A percentile compares a stretch with the other conserved stretches of the same genome.
These are phyloP conservation scores for Sycon ciliatum DNA, from an alignment of 37 sponge, comb jelly and placozoan species.

Conservation along the genomic window DNA sequence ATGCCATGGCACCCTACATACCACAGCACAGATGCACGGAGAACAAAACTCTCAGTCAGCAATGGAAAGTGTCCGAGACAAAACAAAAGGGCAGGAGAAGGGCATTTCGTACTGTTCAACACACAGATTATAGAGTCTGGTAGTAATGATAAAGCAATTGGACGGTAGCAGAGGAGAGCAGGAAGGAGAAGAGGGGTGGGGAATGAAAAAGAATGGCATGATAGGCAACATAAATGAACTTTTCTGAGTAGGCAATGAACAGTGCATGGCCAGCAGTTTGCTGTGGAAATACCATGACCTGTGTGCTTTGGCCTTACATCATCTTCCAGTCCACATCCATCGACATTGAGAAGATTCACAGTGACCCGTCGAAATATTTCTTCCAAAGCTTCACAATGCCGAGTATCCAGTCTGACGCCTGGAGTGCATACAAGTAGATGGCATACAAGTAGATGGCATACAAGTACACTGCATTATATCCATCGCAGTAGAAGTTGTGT, in stretches of 20 bases:
- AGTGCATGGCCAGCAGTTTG: too few species aligned
- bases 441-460: too few species aligned
- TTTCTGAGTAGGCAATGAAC: too few species aligned
- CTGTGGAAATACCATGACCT: too few species aligned
- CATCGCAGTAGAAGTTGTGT: too few species aligned
- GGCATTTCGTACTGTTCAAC: too few species aligned
- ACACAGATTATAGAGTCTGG: not conserved
- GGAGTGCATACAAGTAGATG: conserved; percentile 9
- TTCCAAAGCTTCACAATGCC: conserved; percentile 73
- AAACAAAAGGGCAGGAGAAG: too few species aligned
- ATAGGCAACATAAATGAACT: not conserved
- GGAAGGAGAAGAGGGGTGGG: not conserved
- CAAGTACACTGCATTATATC: too few species aligned
- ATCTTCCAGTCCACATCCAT: conserved; percentile 63
- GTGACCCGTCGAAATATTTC: conserved; percentile 61
- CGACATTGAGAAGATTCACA: conserved; percentile 51
- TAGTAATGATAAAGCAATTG: not conserved
- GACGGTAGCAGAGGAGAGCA: too few species aligned
- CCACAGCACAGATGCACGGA: not conserved
- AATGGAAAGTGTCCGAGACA: not conserved
- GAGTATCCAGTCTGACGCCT: conserved; percentile 54
- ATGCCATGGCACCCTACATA: conserved; percentile 66
- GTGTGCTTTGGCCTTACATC: conserved; percentile 51
- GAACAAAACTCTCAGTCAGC: not conserved
- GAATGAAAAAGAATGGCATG: not conserved